Evolutionary conservation across 2,888 invertebrate species (phyloP).

Genomic region (Hyposoter dolosus): DNA sequence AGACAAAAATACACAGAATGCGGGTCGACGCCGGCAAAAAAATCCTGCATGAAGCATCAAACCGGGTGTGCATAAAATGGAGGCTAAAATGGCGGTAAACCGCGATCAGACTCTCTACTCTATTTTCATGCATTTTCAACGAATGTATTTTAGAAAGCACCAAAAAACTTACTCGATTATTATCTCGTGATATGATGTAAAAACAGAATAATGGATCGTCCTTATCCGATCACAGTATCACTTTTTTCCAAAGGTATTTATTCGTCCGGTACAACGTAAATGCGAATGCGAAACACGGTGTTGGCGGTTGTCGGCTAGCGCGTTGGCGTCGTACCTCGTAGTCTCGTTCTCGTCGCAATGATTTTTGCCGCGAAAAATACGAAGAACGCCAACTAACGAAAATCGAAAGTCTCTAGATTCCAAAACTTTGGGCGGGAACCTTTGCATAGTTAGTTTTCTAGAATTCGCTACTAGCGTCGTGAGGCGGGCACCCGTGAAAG

Average conservation of each 20-base stretch:
- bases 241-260: conserved; percentile 31
- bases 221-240: conserved; percentile 22
- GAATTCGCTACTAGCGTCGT: no score
- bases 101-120: conserved; percentile 68
- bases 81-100: conserved; percentile 76
- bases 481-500: no score
- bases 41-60: not conserved
- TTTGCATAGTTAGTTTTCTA: not conserved
- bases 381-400: conserved; percentile 57
- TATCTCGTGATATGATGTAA: not conserved
- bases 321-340: conserved; percentile 63
- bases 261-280: conserved; percentile 15
- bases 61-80: conserved; percentile 62
- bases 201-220: not conserved
- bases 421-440: not conserved
- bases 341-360: conserved; percentile 9
- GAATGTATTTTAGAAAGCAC: not conserved
- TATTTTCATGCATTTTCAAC: not conserved
- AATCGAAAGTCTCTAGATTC: conserved; percentile 23
- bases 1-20: not conserved
- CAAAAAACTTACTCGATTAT: conserved; percentile 39
- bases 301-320: conserved; percentile 35
- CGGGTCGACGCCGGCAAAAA: conserved; percentile 36
- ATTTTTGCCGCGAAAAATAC: conserved; percentile 70
- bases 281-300: conserved; percentile 26